Conservation (phyloP, 1,140 invertebrate species). For the Lepidurus arcticus region DNA sequence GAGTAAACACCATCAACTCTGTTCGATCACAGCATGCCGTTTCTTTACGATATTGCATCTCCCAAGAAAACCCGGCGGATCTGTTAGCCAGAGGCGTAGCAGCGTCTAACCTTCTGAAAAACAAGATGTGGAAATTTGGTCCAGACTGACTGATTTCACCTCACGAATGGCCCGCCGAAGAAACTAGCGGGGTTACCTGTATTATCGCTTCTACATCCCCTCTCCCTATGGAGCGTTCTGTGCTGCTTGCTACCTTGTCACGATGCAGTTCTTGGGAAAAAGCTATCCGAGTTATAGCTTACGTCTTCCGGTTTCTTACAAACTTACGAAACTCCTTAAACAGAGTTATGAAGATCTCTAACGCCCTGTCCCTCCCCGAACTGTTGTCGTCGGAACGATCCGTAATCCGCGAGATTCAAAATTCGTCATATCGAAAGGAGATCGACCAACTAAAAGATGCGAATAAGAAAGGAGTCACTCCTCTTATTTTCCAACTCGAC, state of each 20-base stretch:
- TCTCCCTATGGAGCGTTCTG: background rate
- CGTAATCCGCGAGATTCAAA: background rate
- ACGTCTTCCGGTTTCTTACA: background rate
- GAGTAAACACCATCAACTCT: background rate
- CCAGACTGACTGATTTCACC: background rate
- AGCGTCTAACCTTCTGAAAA: background rate
- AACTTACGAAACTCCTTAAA: no score
- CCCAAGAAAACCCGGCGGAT: no score
- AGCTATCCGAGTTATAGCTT: background rate
- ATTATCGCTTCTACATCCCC: background rate
- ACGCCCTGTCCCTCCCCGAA: background rate
- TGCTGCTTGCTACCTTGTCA: background rate
- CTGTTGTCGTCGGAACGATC: background rate
- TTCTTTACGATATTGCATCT: no score
- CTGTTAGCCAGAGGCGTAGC: no score
- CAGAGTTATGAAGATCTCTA: no score
- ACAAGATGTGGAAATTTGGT: background rate
- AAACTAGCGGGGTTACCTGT: background rate
- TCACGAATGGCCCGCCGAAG: background rate
- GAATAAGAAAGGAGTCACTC: background rate
- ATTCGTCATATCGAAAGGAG: background rate
- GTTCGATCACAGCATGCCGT: no score
- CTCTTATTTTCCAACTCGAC: slow-evolving; percentile 23
- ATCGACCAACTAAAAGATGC: background rate
- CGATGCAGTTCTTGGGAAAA: background rate